Evolutionary conservation across 2,888 invertebrate genomes (phyloP).

Genomic region (Lithophane leautieri): DNA sequence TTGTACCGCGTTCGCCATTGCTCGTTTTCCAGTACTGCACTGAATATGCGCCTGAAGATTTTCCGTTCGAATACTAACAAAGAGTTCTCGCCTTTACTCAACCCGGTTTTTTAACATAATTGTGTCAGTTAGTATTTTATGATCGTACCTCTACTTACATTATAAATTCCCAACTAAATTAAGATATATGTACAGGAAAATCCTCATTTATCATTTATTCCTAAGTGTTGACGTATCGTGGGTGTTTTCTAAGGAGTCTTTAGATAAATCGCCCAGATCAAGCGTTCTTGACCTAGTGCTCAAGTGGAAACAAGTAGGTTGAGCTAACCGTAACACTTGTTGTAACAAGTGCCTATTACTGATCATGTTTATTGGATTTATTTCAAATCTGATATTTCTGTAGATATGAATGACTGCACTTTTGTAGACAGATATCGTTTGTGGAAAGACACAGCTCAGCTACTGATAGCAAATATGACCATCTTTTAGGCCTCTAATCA

Average conservation of each 20-base stretch:
- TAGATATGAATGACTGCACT: neutral
- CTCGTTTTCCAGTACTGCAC: no score
- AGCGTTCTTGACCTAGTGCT: slow-evolving; percentile 63
- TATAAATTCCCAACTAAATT: neutral
- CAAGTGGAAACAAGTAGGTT: slow-evolving; percentile 59
- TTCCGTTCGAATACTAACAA: no score
- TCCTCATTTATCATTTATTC: slow-evolving; percentile 19
- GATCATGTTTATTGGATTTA: slow-evolving; percentile 42
- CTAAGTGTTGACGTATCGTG: slow-evolving; percentile 60
- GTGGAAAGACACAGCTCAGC: neutral
- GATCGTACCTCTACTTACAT: neutral
- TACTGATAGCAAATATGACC: neutral
- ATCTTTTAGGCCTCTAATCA: neutral
- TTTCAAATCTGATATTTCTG: neutral
- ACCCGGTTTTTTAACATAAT: neutral
- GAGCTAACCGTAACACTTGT: slow-evolving; percentile 51
- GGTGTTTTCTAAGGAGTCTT: slow-evolving; percentile 61
- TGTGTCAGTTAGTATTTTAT: no score
- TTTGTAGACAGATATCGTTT: neutral
- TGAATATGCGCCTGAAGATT: no score
- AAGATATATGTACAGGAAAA: slow-evolving; percentile 22
- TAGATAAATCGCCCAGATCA: slow-evolving; percentile 58
- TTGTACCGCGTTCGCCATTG: no score
- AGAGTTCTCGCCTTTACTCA: no score
- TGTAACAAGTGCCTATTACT: slow-evolving; percentile 29